Base-by-base conservation (phyloP, 30 jellyfish, hydroid and myxozoan genomes). In the Hydra vulgaris region DNA sequence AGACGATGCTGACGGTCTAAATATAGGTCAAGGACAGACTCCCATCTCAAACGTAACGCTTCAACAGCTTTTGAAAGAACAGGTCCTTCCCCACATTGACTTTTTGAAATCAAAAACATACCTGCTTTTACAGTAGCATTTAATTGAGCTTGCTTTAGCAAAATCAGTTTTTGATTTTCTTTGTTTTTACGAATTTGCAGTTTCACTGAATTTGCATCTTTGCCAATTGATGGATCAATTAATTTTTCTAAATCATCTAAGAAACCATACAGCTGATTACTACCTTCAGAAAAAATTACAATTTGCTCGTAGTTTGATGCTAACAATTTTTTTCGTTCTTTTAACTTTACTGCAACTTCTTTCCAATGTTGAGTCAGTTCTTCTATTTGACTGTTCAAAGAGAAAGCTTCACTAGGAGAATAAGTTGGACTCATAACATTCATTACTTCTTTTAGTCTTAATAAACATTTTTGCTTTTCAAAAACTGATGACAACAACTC, bases 1-100 rank as follows among this genome's bases (percentile, higher is more conserved):
- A 92, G 86, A 53, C 87, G 95, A 8, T 91, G 92, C 82, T 92
- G 96, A 72, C 98, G 84, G 74, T 92, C 99, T 70, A 92, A 94
- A 0, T 94, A 92, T n/a, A 92, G 55, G 17, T 92, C 81, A 71
- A 95, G 88, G 22, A 92, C 93, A 8, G 73, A 89, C 54, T 92
- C 99, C 99, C 99, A 92, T 55, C 86, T 87, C 21, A 93, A 56
- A 18, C 89, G 74, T 26, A 92, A 80, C 18, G 81, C 99, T 24
- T 87, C 67, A 27, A 92, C 78, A 67, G 79, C 83, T 70, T 83
- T 95, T 73, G 88, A 93, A 61, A 92, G 80, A 72, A 87, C 75
- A 20, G 94, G 79, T 23, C 74, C 95, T 25, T 92, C 98, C 7
- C 87, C 68, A 23, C 89, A 86, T 27, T 92, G 95, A 66, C 96